A percentile compares a stretch with the other conserved stretches of the same genome.
Conservation (phyloP, 2,888 invertebrate genomes). For the Apeira syringaria region DNA sequence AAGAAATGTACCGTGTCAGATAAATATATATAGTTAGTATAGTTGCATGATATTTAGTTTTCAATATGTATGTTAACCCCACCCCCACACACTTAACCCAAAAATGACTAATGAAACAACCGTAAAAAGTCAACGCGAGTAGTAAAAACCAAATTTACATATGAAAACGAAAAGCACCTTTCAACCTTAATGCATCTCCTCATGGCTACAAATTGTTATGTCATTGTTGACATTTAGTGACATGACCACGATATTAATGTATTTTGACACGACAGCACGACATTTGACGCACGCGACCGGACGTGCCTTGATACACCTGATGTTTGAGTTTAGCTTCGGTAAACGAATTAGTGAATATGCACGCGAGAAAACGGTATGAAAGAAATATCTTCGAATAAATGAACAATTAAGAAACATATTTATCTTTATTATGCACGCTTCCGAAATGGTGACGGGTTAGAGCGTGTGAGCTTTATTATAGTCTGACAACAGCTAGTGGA, state of each 20-base stretch:
- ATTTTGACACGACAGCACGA: slow-evolving; percentile 10
- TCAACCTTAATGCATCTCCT: slow-evolving; percentile 14
- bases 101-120: background rate
- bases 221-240: slow-evolving; percentile 21
- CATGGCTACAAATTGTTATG: slow-evolving; percentile 23
- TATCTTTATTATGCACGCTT: no score
- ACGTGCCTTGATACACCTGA: slow-evolving; percentile 7
- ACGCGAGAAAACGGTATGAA: slow-evolving; percentile 3
- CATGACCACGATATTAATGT: slow-evolving; percentile 21
- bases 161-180: background rate
- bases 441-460: no score
- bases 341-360: slow-evolving; percentile 16
- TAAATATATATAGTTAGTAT: no score
- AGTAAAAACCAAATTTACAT: slow-evolving; percentile 5
- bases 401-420: no score
- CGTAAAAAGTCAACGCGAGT: background rate
- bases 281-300: slow-evolving; percentile 17
- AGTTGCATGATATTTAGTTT: no score
- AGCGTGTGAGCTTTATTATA: no score
- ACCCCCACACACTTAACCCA: background rate
- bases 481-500: no score
- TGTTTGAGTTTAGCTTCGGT: slow-evolving; percentile 12
- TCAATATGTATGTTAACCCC: no score
- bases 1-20: no score
- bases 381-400: no score